Evolutionary conservation across 2,888 invertebrate genomes (phyloP).

Genomic region (Antheraea yamamai): DNA sequence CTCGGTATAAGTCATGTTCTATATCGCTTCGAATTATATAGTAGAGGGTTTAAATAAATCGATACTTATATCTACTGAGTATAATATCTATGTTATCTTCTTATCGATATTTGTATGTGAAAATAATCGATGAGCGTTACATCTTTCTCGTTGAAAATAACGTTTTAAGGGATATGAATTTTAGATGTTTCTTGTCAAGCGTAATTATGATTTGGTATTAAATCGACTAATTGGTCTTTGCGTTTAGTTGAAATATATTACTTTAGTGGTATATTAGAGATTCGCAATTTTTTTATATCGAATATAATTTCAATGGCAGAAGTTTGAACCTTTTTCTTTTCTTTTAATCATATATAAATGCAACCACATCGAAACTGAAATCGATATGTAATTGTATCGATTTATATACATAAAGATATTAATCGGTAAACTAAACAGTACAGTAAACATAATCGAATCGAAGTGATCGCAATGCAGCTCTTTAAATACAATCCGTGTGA

Average conservation of each 20-base stretch:
- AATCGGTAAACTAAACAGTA: conserved; percentile 1
- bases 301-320: conserved; percentile 35
- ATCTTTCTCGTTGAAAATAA: not conserved
- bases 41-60: not conserved
- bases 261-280: conserved; percentile 55
- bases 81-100: not conserved
- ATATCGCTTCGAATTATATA: not conserved
- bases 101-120: not conserved
- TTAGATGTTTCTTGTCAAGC: not conserved
- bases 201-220: not conserved
- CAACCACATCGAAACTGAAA: not conserved
- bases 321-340: not conserved
- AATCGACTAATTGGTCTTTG: not conserved
- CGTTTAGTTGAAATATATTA: conserved; percentile 74
- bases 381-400: not conserved
- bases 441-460: conserved; percentile 29
- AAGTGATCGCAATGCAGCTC: conserved; percentile 27
- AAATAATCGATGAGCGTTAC: not conserved
- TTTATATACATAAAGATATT: not conserved
- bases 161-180: not conserved
- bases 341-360: not conserved
- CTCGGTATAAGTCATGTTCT: not conserved
- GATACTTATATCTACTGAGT: not conserved
- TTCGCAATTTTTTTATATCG: conserved; percentile 47
- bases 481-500: conserved; percentile 36